Evolutionary conservation across 2,888 invertebrate species (phyloP).

Genomic region (Mythimna loreyi): DNA sequence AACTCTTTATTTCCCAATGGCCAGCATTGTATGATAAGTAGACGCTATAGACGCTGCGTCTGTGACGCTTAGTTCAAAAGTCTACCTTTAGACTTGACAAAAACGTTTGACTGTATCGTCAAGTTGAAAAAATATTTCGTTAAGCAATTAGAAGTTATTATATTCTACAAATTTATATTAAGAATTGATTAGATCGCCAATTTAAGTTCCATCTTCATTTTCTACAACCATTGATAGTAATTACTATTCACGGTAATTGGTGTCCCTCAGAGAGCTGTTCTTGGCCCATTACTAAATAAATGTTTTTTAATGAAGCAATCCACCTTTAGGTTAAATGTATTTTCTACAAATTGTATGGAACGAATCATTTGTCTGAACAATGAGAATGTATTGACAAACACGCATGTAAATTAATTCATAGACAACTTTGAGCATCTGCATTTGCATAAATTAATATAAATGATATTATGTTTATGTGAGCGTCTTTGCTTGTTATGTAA

Average conservation of each 20-base stretch:
- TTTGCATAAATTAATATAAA: conserved; percentile 46
- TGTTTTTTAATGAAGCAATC: conserved; percentile 5
- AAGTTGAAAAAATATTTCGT: not conserved
- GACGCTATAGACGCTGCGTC: no score
- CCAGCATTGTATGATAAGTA: no score
- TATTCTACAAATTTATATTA: not conserved
- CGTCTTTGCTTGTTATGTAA: conserved; percentile 37
- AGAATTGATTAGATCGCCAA: no score
- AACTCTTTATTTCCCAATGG: no score
- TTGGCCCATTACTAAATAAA: conserved; percentile 31
- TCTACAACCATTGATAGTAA: not conserved
- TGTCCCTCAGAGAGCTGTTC: conserved; percentile 3
- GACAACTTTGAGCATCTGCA: conserved; percentile 5
- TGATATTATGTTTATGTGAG: conserved; percentile 16
- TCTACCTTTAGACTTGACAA: conserved; percentile 4
- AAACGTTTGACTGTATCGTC: conserved; percentile 20
- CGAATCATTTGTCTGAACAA: conserved; percentile 25
- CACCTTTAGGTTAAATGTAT: not conserved
- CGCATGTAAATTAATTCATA: conserved; percentile 40
- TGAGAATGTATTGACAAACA: conserved; percentile 16
- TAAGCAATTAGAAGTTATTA: not conserved
- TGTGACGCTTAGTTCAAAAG: no score
- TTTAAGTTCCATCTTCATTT: not conserved
- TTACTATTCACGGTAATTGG: conserved; percentile 5
- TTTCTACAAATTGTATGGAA: conserved; percentile 1